These are phyloP conservation scores for Casuarius casuarius DNA, from an alignment of 2,113 vertebrate species.

Conservation along the genomic window DNA sequence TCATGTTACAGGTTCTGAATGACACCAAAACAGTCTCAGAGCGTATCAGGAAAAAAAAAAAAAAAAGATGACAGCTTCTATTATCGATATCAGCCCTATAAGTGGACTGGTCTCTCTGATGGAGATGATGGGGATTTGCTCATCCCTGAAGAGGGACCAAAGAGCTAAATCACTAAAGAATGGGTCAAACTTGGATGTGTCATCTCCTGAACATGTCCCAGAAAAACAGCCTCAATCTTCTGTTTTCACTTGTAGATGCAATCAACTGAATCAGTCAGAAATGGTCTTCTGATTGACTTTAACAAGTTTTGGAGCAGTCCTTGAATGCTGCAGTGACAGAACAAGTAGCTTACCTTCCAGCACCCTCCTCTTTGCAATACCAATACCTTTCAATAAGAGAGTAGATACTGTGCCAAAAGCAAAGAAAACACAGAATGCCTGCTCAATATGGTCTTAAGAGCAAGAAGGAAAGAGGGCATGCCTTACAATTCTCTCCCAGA, in stretches of 20 bases:
- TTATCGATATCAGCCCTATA: not conserved
- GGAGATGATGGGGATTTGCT: no score
- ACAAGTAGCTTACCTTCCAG: not conserved
- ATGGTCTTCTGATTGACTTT: not conserved
- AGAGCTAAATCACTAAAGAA: not conserved
- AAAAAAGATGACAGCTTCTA: not conserved
- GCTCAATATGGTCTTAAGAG: not conserved
- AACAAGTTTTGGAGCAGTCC: not conserved
- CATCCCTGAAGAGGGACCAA: not conserved
- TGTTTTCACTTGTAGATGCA: not conserved
- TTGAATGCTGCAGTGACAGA: not conserved
- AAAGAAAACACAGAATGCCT: not conserved
- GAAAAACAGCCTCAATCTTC: not conserved
- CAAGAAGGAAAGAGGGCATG: not conserved
- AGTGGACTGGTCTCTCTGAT: not conserved
- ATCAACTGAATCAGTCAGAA: not conserved
- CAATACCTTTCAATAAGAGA: not conserved
- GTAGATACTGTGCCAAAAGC: not conserved
- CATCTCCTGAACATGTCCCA: not conserved
- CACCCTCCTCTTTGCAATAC: not conserved
- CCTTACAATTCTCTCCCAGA: not conserved
- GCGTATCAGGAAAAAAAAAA: rapidly evolving
- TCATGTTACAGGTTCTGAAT: not conserved
- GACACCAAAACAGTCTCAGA: not conserved
- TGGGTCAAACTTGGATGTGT: not conserved